phyloP scores from a whole-genome alignment of 2,888 invertebrate species.

The Agriopis marginaria region DNA sequence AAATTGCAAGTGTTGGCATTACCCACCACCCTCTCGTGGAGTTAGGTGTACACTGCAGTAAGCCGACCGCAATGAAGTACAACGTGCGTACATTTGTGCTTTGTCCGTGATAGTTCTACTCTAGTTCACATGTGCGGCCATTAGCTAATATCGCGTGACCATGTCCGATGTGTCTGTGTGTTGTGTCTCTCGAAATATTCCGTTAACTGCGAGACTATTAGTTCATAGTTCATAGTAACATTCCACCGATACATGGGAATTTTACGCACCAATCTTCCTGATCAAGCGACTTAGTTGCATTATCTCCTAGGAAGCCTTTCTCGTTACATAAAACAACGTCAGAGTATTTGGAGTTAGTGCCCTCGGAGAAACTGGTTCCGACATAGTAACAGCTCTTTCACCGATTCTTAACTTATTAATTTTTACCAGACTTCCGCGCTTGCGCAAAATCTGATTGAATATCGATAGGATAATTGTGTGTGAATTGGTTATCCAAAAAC shows the following conservation, averaged over 20 bases:
- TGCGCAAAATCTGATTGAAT: conserved; percentile 11
- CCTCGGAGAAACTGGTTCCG: conserved; percentile 62
- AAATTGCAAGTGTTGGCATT: conserved; percentile 80
- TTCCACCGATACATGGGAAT: conserved; percentile 15
- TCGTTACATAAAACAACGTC: conserved; percentile 63
- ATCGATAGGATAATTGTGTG: background rate
- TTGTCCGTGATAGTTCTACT: conserved; percentile 51
- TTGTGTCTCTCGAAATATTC: conserved; percentile 46
- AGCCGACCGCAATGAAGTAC: conserved; percentile 74
- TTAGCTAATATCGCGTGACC: conserved; percentile 43
- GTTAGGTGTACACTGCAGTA: conserved; percentile 63
- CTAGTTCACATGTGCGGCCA: conserved; percentile 44
- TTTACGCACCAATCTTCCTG: conserved; percentile 58
- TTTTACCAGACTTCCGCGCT: conserved; percentile 28
- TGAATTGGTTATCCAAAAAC: background rate
- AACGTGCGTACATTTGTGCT: conserved; percentile 72
- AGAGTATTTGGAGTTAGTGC: conserved; percentile 55
- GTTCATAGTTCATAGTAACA: conserved; percentile 14
- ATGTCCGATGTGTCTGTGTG: conserved; percentile 49
- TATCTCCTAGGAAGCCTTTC: conserved; percentile 67
- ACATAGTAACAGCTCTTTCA: conserved; percentile 45
- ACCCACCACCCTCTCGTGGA: conserved; percentile 78
- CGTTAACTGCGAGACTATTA: conserved; percentile 16
- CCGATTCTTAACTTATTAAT: conserved; percentile 42
- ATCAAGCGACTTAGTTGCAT: conserved; percentile 44